Evolutionary conservation across 1,140 invertebrate genomes (phyloP).

Genomic region (Paraescarpia echinospica): DNA sequence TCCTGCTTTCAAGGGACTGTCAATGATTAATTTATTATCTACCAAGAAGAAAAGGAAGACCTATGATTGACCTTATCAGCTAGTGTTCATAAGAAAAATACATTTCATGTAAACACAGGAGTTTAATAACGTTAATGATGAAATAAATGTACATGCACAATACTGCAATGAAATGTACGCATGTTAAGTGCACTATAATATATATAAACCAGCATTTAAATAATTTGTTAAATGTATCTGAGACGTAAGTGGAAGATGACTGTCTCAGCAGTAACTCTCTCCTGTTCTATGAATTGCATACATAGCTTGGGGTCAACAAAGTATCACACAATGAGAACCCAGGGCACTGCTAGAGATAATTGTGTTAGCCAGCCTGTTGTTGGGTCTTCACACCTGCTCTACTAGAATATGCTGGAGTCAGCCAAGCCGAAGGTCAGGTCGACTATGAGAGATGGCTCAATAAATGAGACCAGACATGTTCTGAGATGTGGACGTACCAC

Average conservation of each 20-base stretch:
- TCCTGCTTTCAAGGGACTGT: no score
- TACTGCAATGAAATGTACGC: not conserved
- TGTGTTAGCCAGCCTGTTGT: not conserved
- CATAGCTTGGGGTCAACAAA: not conserved
- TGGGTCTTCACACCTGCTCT: not conserved
- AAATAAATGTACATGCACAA: not conserved
- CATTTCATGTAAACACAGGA: not conserved
- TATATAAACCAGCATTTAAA: not conserved
- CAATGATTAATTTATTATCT: no score
- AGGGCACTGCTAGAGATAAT: not conserved
- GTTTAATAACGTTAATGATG: not conserved
- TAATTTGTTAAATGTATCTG: not conserved
- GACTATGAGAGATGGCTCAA: not conserved
- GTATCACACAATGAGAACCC: not conserved
- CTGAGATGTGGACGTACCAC: not conserved
- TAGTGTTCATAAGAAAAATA: not conserved
- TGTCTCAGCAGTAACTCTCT: not conserved
- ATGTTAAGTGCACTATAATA: no score
- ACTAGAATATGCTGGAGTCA: not conserved
- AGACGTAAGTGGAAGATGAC: not conserved
- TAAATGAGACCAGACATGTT: not conserved
- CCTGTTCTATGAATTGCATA: not conserved
- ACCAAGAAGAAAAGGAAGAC: not conserved
- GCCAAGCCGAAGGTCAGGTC: not conserved
- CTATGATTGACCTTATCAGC: not conserved